Evolutionary conservation across 2,888 invertebrate genomes (phyloP).

Genomic region (Ochropacha duplaris): DNA sequence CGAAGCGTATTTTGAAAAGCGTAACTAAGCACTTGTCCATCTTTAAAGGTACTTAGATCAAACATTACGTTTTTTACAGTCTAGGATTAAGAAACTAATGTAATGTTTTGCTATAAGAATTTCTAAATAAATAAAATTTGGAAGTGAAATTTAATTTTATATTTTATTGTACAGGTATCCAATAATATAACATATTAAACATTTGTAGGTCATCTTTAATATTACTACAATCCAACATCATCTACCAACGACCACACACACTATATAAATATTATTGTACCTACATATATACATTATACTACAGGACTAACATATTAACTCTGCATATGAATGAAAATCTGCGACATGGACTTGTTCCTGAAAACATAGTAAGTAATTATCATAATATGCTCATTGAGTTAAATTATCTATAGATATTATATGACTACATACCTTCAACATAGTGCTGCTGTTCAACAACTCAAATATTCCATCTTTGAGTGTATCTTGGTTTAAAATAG

Average conservation of each 20-base stretch:
- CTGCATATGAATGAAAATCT: constrained; percentile 84
- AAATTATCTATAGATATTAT: neutral
- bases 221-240: no score
- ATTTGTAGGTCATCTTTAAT: neutral
- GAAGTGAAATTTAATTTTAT: constrained; percentile 43
- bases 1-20: neutral
- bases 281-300: no score
- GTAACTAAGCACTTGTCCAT: constrained; percentile 7
- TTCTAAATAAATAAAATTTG: constrained; percentile 69
- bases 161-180: neutral
- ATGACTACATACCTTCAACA: constrained; percentile 79
- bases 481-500: constrained; percentile 86
- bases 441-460: constrained; percentile 85
- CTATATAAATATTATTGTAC: no score
- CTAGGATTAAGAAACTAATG: constrained; percentile 61
- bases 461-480: constrained; percentile 87
- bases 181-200: no score
- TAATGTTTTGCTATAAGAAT: constrained; percentile 67
- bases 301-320: constrained; percentile 50
- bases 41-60: constrained; percentile 30
- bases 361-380: constrained; percentile 45
- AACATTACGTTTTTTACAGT: constrained; percentile 53
- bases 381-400: constrained; percentile 1
- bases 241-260: no score
- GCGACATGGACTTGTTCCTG: constrained; percentile 88